Evolutionary conservation across 2,888 invertebrate species (phyloP).

Genomic region (Dinocampus coccinellae): DNA sequence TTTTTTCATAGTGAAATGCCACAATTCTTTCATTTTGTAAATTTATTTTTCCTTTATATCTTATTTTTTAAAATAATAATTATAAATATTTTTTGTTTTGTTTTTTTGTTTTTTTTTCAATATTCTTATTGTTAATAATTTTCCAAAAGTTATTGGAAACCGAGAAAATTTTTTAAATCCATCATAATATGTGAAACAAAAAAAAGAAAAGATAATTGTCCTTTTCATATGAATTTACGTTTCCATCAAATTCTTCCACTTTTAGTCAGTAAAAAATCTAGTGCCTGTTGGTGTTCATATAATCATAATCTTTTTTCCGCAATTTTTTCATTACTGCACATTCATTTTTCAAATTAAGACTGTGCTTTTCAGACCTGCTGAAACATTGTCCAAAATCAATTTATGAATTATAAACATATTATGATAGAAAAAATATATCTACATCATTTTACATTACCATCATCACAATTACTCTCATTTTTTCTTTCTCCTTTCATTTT

Average conservation of each 20-base stretch:
- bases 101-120: background rate
- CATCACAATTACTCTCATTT: background rate
- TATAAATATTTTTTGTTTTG: background rate
- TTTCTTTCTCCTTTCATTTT: background rate
- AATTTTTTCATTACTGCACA: background rate
- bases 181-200: conserved; percentile 6
- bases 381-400: conserved; percentile 42
- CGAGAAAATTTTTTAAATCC: conserved; percentile 14
- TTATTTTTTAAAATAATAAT: background rate
- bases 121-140: conserved; percentile 7
- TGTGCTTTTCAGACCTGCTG: conserved; percentile 54
- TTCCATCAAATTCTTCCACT: background rate
- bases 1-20: too few relatives aligned
- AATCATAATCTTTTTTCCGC: background rate
- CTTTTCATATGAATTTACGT: background rate
- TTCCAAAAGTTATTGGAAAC: conserved; percentile 11
- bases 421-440: conserved; percentile 30
- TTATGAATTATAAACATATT: conserved; percentile 14
- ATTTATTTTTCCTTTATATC: background rate
- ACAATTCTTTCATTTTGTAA: background rate
- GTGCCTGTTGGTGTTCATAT: background rate
- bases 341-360: background rate
- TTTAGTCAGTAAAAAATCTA: background rate
- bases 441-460: conserved; percentile 21
- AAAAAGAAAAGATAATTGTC: background rate